Conservation (phyloP, 2,113 vertebrate species). For the Aplodontia rufa region DNA sequence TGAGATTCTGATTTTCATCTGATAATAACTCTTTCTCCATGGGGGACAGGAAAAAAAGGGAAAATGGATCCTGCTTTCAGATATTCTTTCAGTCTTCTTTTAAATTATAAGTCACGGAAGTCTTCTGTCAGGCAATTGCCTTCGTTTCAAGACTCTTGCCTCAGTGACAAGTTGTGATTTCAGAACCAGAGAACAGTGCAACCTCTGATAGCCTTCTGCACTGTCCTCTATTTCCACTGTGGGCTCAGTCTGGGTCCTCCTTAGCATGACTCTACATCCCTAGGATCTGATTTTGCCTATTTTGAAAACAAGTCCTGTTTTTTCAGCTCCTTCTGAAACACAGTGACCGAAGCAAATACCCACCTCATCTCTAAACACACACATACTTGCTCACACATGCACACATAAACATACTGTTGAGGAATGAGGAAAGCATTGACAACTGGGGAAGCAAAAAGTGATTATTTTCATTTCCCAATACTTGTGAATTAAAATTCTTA, state of each 20-base stretch:
- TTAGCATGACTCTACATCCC: neutral
- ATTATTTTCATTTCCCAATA: conserved; percentile 17
- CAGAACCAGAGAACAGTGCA: conserved; percentile 8
- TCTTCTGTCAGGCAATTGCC: conserved; percentile 43
- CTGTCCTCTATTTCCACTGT: neutral
- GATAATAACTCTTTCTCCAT: conserved; percentile 60
- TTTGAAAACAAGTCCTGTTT: conserved; percentile 34
- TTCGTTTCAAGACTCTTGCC: conserved; percentile 38
- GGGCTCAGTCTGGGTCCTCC: neutral
- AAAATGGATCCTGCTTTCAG: conserved; percentile 24
- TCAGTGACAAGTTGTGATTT: conserved; percentile 30
- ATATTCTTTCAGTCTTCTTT: conserved; percentile 40
- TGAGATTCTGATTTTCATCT: conserved; percentile 62
- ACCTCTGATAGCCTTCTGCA: neutral
- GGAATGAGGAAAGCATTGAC: neutral
- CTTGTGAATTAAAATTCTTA: conserved; percentile 5
- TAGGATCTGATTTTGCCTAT: conserved; percentile 2
- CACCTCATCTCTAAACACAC: neutral
- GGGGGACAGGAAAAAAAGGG: conserved; percentile 3
- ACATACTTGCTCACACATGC: neutral
- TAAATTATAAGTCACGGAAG: neutral
- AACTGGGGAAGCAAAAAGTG: neutral
- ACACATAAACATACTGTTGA: neutral
- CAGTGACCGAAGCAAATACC: neutral
- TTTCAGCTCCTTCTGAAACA: conserved; percentile 3